Percentiles rank a stretch among this genome's conserved stretches.
Conservation (phyloP, 2,888 invertebrate species). For the Panzeria rudis region DNA sequence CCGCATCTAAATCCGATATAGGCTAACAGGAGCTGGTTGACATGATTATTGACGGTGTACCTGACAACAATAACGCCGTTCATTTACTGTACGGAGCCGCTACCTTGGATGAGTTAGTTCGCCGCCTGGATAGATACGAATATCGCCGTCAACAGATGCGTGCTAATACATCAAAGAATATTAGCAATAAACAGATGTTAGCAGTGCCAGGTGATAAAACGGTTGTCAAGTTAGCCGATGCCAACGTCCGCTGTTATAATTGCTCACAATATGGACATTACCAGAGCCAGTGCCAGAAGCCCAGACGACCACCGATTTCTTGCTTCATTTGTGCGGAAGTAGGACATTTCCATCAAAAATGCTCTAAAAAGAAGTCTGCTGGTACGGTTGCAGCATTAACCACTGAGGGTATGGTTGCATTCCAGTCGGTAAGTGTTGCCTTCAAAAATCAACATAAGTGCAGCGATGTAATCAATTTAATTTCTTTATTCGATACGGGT, state of each 20-base stretch:
- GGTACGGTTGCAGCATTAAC: background rate
- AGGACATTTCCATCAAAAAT: slow-evolving; percentile 41
- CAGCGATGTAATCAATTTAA: slow-evolving; percentile 10
- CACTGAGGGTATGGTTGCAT: background rate
- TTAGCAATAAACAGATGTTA: background rate
- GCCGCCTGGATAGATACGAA: slow-evolving; percentile 38
- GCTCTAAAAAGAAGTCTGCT: slow-evolving; percentile 43
- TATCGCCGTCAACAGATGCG: slow-evolving; percentile 1
- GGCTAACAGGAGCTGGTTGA: slow-evolving; percentile 35
- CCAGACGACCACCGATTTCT: slow-evolving; percentile 46
- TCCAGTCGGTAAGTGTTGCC: too few relatives aligned
- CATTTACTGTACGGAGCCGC: slow-evolving; percentile 40
- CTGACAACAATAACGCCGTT: slow-evolving; percentile 36
- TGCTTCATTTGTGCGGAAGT: slow-evolving; percentile 52
- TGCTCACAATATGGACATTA: slow-evolving; percentile 52
- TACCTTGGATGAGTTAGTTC: slow-evolving; percentile 20
- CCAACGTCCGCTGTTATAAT: slow-evolving; percentile 38
- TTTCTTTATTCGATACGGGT: slow-evolving; percentile 47
- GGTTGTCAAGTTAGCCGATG: background rate
- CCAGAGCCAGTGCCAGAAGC: slow-evolving; percentile 49
- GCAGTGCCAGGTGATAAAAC: background rate
- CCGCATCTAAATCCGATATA: slow-evolving; percentile 38
- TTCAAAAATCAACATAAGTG: slow-evolving; percentile 18
- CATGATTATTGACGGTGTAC: slow-evolving; percentile 52
- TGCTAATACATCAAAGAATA: background rate